These are phyloP conservation scores for Anthopleura sola DNA, from an alignment of 64 coral and sea anemone genomes.

Conservation along the genomic window DNA sequence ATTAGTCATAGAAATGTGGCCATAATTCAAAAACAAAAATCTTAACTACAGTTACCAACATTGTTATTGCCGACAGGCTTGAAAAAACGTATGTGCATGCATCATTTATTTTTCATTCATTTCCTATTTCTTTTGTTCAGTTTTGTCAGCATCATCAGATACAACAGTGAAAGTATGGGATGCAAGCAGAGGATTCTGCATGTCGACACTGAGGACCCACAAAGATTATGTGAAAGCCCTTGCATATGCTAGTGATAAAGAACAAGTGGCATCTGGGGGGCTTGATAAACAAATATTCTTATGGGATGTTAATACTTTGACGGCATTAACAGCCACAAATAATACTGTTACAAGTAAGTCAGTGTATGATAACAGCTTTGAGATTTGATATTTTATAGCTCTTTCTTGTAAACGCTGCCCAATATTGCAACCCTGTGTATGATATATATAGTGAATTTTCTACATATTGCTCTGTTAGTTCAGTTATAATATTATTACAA, in stretches of 20 bases:
- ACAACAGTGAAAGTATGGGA: conserved; percentile 96
- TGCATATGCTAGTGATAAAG: conserved; percentile 84
- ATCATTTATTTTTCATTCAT: neutral
- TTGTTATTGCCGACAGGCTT: too few relatives aligned
- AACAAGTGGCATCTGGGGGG: conserved; percentile 87
- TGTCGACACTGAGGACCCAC: conserved; percentile 90
- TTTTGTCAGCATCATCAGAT: conserved; percentile 94
- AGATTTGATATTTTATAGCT: too few relatives aligned
- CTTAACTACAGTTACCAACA: too few relatives aligned
- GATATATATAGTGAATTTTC: too few relatives aligned
- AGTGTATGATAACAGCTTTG: neutral
- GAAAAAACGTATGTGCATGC: too few relatives aligned
- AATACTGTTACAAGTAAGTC: conserved; percentile 96
- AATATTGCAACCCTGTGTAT: too few relatives aligned
- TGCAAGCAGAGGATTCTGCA: conserved; percentile 75
- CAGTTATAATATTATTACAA: too few relatives aligned
- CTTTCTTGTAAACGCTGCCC: too few relatives aligned
- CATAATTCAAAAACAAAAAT: too few relatives aligned
- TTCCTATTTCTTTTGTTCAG: neutral
- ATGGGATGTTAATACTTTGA: conserved; percentile 99
- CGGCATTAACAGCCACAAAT: conserved; percentile 93
- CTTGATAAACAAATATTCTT: conserved; percentile 94
- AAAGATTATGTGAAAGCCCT: conserved; percentile 95
- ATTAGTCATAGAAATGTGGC: too few relatives aligned
- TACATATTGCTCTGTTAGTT: too few relatives aligned